Conservation (phyloP, 1,140 invertebrate species). For the Cyphomyrmex costatus region DNA sequence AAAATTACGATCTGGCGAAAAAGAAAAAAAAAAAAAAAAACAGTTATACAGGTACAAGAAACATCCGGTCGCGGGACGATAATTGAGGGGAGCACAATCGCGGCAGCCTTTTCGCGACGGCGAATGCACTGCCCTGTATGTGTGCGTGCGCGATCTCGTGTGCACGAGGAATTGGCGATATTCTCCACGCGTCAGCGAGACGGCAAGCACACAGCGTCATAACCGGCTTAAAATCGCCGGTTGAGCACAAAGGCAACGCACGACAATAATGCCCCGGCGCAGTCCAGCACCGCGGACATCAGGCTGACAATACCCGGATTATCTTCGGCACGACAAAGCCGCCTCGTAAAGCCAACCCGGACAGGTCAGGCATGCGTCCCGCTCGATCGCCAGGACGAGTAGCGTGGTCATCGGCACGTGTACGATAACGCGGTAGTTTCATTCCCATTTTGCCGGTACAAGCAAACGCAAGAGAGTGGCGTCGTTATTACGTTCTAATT, state of each 20-base stretch:
- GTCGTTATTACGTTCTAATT: conserved; percentile 5
- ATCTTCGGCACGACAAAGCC: conserved; percentile 71
- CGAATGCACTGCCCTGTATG: neutral
- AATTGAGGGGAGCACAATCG: conserved; percentile 50
- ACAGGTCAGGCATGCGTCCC: conserved; percentile 41
- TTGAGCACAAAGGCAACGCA: conserved; percentile 62
- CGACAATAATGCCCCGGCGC: conserved; percentile 70
- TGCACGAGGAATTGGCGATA: conserved; percentile 45
- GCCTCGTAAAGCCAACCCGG: conserved; percentile 69
- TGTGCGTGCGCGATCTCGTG: neutral
- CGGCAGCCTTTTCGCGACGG: conserved; percentile 23
- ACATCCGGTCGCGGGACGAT: neutral
- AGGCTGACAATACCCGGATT: conserved; percentile 73
- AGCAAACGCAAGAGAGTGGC: conserved; percentile 8
- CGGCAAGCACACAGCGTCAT: conserved; percentile 53
- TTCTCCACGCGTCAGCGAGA: conserved; percentile 59
- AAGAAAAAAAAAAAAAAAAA: too few relatives aligned
- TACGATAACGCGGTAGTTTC: conserved; percentile 24
- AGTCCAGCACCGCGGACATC: conserved; percentile 64
- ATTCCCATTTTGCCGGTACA: neutral
- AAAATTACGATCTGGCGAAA: too few relatives aligned
- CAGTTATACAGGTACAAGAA: neutral
- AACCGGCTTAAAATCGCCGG: conserved; percentile 72
- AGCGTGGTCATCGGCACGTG: conserved; percentile 34
- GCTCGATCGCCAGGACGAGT: conserved; percentile 38